Percentiles rank a stretch among this genome's conserved stretches.
Conservation (phyloP, 2,113 vertebrate genomes). For the Paracanthobrama guichenoti region DNA sequence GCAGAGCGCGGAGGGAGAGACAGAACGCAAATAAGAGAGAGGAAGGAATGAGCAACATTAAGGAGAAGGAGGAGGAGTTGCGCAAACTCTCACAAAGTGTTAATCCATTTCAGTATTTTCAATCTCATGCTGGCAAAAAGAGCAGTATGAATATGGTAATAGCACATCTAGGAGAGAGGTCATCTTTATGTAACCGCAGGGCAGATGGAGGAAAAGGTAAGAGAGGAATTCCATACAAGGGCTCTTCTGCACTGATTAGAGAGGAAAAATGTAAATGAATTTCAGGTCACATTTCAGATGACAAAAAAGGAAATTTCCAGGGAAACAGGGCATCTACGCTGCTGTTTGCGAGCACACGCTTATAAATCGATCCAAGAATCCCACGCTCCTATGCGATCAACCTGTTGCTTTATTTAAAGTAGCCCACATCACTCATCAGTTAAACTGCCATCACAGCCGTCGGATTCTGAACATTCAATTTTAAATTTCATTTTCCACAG, state of each 20-base stretch:
- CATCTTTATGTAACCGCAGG: constrained; percentile 63
- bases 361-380: background rate
- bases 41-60: background rate
- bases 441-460: background rate
- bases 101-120: constrained; percentile 61
- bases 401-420: constrained; percentile 25
- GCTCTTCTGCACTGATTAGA: constrained; percentile 37
- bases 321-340: background rate
- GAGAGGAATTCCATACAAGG: background rate
- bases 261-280: constrained; percentile 56
- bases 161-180: constrained; percentile 64
- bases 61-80: constrained; percentile 39
- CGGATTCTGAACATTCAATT: background rate
- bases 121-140: constrained; percentile 59
- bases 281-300: constrained; percentile 63
- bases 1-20: constrained; percentile 54
- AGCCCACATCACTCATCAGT: background rate
- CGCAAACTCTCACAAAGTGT: constrained; percentile 54
- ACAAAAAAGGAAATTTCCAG: constrained; percentile 50
- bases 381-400: background rate
- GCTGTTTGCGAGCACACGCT: background rate
- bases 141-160: constrained; percentile 73
- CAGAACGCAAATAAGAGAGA: constrained; percentile 31
- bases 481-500: constrained; percentile 19
- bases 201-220: background rate